phyloP scores from a whole-genome alignment of 2,113 vertebrate species.

The Pygoscelis antarcticus region DNA sequence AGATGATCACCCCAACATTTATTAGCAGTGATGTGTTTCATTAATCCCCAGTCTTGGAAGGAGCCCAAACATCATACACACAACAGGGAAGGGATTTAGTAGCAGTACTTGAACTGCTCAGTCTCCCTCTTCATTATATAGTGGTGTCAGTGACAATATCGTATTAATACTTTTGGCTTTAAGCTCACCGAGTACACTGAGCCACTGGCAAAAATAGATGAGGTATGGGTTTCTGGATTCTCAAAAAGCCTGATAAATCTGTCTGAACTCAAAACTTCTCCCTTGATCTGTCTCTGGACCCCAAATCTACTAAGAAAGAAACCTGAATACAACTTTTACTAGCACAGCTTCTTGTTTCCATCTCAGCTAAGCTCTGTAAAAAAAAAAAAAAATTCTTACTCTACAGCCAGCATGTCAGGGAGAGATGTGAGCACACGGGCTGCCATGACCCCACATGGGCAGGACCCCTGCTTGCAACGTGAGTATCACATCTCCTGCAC shows the following conservation, averaged over 20 bases:
- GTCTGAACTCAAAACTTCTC: neutral
- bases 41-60: conserved; percentile 45
- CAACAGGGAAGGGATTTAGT: conserved; percentile 9
- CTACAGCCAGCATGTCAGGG: neutral
- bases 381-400: neutral
- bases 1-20: neutral
- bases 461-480: neutral
- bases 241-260: neutral
- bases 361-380: neutral
- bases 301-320: neutral
- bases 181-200: neutral
- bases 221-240: neutral
- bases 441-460: neutral
- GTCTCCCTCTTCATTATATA: neutral
- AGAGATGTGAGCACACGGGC: neutral
- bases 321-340: neutral
- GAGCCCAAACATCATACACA: neutral
- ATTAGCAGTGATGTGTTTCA: neutral
- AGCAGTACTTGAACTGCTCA: neutral
- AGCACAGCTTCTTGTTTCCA: neutral
- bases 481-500: neutral
- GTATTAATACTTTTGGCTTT: conserved; percentile 24
- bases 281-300: neutral
- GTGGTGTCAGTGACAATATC: neutral
- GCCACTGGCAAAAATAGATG: conserved; percentile 20